Base-by-base conservation (phyloP, 1,140 invertebrate species). In the Halesus radiatus region DNA sequence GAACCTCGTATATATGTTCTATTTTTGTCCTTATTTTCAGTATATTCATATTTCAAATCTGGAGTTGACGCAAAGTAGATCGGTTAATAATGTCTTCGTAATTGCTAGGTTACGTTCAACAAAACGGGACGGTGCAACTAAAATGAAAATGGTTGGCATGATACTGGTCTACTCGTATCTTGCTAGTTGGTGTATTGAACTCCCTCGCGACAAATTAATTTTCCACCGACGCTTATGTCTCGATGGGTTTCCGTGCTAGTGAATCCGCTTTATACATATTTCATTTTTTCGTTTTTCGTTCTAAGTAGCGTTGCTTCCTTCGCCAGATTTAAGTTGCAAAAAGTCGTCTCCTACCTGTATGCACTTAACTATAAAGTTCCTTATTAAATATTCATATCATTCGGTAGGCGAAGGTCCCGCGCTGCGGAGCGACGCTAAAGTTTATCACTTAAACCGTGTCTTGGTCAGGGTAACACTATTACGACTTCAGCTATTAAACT, bases 361-460 rank as follows among this genome's bases (percentile, higher is more conserved):
- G 64, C 64, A 45, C 64, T 68, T 68, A 68, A 68, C 26, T 68
- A 68, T 68, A 68, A 68, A 68, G 64, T 68, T 68, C 32, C 32
- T 68, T 68, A 68, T 68, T 68, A 68, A 70, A 70, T 45, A 70
- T 70, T 70, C 66, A 70, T 20, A 20, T 32, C 16, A 20, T 52
- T 70, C 66, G 66, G 66, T 32, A 18, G 15, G 13, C 45, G 32
- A 7, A 4, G n/a, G 32, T 22, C 37, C 37, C 66, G 37, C 16
- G 37, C 15, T 4, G 32, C 16, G 32, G n/a, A 32, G 18, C 16
- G 18, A 45, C 5, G 60, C 20, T 23, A 18, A 70, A 70, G 66
- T 70, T 70, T 50, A 20, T 70, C 66, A 70, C 66, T 70, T 45
- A 18, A 70, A 29, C 23, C 5, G 29, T 45, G 66, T 18, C 64